phyloP scores from a whole-genome alignment of 2,888 invertebrate species.

The Zelleria hepariella region DNA sequence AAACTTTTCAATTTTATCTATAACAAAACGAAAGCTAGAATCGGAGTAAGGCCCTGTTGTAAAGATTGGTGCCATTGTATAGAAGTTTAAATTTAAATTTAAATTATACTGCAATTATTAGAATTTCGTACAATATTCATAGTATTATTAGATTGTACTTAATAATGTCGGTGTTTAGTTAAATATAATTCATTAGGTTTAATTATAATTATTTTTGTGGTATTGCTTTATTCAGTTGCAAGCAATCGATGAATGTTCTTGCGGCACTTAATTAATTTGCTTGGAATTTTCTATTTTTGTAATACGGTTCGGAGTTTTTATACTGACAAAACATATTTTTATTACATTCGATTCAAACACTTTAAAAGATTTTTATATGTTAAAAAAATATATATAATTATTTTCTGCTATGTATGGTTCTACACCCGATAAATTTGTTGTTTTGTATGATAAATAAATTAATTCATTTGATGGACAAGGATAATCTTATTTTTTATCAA shows the following conservation, averaged over 20 bases:
- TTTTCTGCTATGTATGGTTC: not conserved
- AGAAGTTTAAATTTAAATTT: constrained; percentile 10
- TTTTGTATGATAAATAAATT: not conserved
- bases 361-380: not conserved
- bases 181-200: constrained; percentile 1
- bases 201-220: not conserved
- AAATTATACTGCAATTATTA: not conserved
- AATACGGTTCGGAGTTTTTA: not conserved
- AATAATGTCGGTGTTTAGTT: constrained; percentile 26
- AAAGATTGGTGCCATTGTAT: constrained; percentile 31
- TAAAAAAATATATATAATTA: not conserved
- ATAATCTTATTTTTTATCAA: too few species aligned
- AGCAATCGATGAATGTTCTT: not conserved
- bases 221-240: not conserved
- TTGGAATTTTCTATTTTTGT: not conserved
- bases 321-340: not conserved
- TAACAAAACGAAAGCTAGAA: too few species aligned
- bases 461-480: not conserved
- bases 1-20: too few species aligned
- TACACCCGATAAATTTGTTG: not conserved
- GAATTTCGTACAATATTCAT: constrained; percentile 20
- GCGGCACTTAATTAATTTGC: not conserved
- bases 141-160: constrained; percentile 45
- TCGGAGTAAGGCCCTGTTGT: not conserved
- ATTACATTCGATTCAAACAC: not conserved